These are phyloP conservation scores for Melanaphis sacchari DNA, from an alignment of 1,140 invertebrate genomes.

Conservation along the genomic window DNA sequence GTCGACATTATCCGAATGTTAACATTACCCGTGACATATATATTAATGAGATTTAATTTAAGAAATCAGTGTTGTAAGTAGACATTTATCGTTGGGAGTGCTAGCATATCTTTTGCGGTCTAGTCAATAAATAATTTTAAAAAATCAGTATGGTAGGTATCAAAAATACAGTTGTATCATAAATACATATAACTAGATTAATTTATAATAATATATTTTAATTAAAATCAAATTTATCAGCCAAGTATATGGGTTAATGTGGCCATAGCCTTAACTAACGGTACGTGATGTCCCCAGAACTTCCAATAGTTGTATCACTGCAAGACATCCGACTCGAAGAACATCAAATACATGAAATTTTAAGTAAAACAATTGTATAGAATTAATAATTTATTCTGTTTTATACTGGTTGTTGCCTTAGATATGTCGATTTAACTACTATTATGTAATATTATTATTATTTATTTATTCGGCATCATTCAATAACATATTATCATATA, in stretches of 20 bases:
- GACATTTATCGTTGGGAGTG: too few species aligned
- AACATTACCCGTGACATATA: too few species aligned
- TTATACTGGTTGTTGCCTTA: neutral
- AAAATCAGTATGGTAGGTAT: neutral
- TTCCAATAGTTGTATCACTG: neutral
- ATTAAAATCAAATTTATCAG: neutral
- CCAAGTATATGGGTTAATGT: too few species aligned
- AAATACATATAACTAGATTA: neutral
- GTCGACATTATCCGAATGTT: too few species aligned
- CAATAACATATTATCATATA: too few species aligned
- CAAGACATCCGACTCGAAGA: neutral
- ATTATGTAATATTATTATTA: neutral
- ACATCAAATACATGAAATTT: neutral
- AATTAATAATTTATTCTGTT: neutral
- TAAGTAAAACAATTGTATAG: neutral
- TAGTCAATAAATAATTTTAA: neutral
- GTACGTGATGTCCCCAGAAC: too few species aligned
- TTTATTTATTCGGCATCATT: too few species aligned
- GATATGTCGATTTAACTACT: neutral
- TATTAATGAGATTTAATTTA: too few species aligned
- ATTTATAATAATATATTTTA: neutral
- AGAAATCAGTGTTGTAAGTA: too few species aligned
- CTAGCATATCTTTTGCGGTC: too few species aligned
- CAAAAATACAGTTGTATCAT: too few species aligned
- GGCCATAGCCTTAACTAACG: too few species aligned